Percentiles rank a stretch among this genome's conserved stretches.
phyloP scores from a whole-genome alignment of 2,888 invertebrate species.

The Plutella xylostella region DNA sequence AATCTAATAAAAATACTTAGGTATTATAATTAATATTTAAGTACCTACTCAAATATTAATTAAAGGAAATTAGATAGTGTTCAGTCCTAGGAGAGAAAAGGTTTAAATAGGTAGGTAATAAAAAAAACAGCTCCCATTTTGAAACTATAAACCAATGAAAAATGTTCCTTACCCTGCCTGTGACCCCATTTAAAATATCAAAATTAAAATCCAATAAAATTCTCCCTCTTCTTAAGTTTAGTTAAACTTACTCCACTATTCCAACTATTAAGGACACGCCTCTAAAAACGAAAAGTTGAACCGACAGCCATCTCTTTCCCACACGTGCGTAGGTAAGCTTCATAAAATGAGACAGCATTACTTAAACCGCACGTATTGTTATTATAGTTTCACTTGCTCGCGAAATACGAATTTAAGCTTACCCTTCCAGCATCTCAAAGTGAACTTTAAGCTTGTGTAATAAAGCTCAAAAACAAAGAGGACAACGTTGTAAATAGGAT shows the following conservation, averaged over 20 bases:
- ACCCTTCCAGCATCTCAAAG: too few species aligned
- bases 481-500: too few species aligned
- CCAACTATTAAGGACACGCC: constrained; percentile 57
- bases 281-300: constrained; percentile 25
- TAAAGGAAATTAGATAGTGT: too few species aligned
- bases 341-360: constrained; percentile 40
- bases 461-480: too few species aligned
- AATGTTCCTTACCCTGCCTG: background rate
- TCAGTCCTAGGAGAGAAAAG: too few species aligned
- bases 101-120: background rate
- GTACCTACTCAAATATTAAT: too few species aligned
- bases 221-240: constrained; percentile 62
- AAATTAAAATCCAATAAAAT: constrained; percentile 57
- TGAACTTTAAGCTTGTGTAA: too few species aligned
- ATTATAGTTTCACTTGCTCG: constrained; percentile 44
- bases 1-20: too few species aligned
- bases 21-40: too few species aligned
- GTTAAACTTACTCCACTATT: constrained; percentile 59
- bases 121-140: background rate
- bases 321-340: constrained; percentile 20
- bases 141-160: background rate
- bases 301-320: constrained; percentile 33
- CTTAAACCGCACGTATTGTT: constrained; percentile 48
- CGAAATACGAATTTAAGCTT: too few species aligned
- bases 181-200: constrained; percentile 3